These are phyloP conservation scores for Pycnomerus fuliginosus DNA, from an alignment of 2,888 invertebrate genomes.

Conservation along the genomic window DNA sequence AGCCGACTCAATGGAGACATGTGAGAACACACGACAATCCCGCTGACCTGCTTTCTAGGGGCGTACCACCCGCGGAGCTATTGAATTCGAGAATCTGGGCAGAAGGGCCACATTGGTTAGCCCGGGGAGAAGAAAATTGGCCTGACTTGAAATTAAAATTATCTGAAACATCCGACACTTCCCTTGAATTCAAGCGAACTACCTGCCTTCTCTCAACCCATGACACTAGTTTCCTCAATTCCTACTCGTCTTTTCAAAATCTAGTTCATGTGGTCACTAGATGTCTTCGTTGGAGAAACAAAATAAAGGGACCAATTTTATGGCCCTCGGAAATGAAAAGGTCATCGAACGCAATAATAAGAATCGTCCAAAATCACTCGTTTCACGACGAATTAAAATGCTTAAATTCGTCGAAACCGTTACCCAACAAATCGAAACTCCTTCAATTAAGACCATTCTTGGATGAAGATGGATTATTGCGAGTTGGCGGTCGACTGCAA, in stretches of 20 bases:
- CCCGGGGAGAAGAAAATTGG: not conserved
- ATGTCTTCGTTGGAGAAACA: not conserved
- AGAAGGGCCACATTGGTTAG: not conserved
- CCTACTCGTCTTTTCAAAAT: not conserved
- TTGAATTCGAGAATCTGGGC: not conserved
- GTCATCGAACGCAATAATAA: not conserved
- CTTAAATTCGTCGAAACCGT: slow-evolving; percentile 4
- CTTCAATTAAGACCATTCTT: slow-evolving; percentile 20
- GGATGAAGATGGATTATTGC: slow-evolving; percentile 8
- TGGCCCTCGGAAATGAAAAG: not conserved
- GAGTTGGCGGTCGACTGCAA: slow-evolving; percentile 20
- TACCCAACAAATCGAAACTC: slow-evolving; percentile 9
- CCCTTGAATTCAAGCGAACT: no score
- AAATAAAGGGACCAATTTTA: not conserved
- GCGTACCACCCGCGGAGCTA: not conserved
- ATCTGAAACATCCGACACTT: no score
- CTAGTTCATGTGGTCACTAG: not conserved
- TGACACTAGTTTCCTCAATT: not conserved
- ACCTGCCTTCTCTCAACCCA: not conserved
- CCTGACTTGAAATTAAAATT: not conserved
- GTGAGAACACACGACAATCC: no score
- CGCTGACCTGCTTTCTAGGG: slow-evolving; percentile 17
- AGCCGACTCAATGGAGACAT: slow-evolving; percentile 7
- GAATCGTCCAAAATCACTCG: not conserved
- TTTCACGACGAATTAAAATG: not conserved